These are phyloP conservation scores for Andrena haemorrhoa DNA, from an alignment of 2,888 invertebrate genomes.

Conservation along the genomic window DNA sequence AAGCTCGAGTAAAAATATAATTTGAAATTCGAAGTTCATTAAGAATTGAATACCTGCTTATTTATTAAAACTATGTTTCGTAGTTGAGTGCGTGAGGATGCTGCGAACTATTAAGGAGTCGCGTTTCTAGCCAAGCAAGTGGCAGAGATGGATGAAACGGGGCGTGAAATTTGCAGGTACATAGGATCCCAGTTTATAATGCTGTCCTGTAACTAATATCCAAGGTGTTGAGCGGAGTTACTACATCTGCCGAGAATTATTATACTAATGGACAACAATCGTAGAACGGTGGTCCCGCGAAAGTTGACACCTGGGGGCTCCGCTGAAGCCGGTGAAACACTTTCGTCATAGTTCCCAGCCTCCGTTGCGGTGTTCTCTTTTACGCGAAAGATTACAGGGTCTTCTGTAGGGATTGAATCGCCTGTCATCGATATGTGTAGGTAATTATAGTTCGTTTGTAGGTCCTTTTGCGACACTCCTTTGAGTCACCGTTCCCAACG, in stretches of 20 bases:
- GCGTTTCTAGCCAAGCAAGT: too few species aligned
- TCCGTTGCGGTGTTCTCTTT: slow-evolving; percentile 17
- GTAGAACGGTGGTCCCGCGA: not conserved
- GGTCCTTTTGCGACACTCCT: slow-evolving; percentile 11
- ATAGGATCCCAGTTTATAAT: too few species aligned
- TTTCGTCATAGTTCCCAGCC: not conserved
- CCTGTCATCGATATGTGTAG: slow-evolving; percentile 21
- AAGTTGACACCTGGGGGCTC: not conserved
- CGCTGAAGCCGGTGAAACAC: not conserved
- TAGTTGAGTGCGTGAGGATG: too few species aligned
- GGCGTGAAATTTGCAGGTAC: too few species aligned
- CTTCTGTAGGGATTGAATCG: slow-evolving; percentile 11
- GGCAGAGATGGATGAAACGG: too few species aligned
- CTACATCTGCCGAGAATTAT: not conserved
- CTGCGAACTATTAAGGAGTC: too few species aligned
- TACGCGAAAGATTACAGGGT: not conserved
- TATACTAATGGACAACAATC: not conserved
- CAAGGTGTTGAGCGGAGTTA: not conserved
- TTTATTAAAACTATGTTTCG: too few species aligned
- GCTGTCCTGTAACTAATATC: not conserved
- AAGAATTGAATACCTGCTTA: too few species aligned
- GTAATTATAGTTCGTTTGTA: slow-evolving; percentile 18
- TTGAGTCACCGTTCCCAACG: slow-evolving; percentile 39
- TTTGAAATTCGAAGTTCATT: too few species aligned
- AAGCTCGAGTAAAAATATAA: not conserved